These are phyloP conservation scores for Dendrolimus houi DNA, from an alignment of 2,888 invertebrate species.

Conservation along the genomic window DNA sequence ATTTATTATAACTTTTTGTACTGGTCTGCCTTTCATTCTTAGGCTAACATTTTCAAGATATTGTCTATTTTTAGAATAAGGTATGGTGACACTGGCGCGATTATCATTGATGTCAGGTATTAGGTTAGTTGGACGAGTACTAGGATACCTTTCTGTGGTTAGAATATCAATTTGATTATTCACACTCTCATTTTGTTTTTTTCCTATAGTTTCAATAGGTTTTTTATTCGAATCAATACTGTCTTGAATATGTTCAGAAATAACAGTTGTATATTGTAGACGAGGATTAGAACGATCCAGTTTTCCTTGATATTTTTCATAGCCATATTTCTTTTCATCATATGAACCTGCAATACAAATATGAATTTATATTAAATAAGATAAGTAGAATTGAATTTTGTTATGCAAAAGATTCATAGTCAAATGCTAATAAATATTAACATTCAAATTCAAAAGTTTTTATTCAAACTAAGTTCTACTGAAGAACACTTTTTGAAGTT, in stretches of 20 bases:
- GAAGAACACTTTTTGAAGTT: too few species aligned
- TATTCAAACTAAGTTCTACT: too few species aligned
- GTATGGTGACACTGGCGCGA: neutral
- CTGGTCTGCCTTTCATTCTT: neutral
- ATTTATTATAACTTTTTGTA: neutral
- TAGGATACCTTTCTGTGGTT: neutral
- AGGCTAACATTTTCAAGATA: neutral
- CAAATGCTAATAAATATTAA: neutral
- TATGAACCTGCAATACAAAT: slow-evolving; percentile 41
- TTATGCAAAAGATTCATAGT: neutral
- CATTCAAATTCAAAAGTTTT: neutral
- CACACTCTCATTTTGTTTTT: neutral
- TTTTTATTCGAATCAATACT: neutral
- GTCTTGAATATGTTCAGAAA: neutral
- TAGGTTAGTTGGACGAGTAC: neutral
- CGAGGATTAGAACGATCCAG: slow-evolving; percentile 9
- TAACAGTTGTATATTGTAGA: neutral
- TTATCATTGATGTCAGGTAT: neutral
- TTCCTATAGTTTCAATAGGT: neutral
- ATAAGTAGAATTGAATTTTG: too few species aligned
- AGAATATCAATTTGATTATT: neutral
- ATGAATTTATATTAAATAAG: too few species aligned
- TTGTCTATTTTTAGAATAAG: neutral
- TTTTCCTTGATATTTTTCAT: slow-evolving; percentile 34
- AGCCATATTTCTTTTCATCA: slow-evolving; percentile 51